Percentiles rank a stretch among this genome's conserved stretches.
Evolutionary conservation across 92 coral and sea anemone genomes (phyloP).

Genomic region (Zoanthus gigantus): DNA sequence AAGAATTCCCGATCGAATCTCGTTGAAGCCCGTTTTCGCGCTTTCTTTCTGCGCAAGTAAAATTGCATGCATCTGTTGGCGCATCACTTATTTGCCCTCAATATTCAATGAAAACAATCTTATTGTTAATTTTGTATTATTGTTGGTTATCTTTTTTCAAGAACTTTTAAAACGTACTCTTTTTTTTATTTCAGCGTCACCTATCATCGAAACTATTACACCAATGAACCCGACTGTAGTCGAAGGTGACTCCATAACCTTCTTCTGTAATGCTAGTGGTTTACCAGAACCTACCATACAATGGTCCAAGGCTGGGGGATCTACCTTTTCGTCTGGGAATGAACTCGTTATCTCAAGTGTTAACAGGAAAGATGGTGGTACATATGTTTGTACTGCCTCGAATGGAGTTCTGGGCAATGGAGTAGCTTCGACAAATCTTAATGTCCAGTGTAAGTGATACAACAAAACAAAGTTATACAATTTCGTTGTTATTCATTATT

Average conservation of each 20-base stretch:
- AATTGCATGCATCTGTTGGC: no score
- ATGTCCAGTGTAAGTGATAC: constrained; percentile 60
- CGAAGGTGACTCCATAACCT: constrained; percentile 27
- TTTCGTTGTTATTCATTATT: no score
- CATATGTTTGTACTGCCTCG: constrained; percentile 48
- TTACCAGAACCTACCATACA: constrained; percentile 54
- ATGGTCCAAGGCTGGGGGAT: constrained; percentile 41
- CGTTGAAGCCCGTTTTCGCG: no score
- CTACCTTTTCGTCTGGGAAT: constrained; percentile 28
- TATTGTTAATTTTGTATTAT: no score
- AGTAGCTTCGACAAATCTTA: constrained; percentile 32
- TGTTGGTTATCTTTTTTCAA: no score
- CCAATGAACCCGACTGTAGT: constrained; percentile 47
- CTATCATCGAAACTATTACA: constrained; percentile 35
- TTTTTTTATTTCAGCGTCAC: constrained; percentile 29
- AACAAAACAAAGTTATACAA: no score
- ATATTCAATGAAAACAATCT: no score
- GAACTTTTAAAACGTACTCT: no score
- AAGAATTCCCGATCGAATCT: no score
- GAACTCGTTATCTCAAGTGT: constrained; percentile 11
- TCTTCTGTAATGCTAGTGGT: constrained; percentile 65
- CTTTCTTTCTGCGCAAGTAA: no score
- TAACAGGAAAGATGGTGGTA: constrained; percentile 45
- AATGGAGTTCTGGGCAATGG: constrained; percentile 57
- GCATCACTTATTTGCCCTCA: no score